Evolutionary conservation across 1,140 invertebrate species (phyloP), one percentile per base, ranked within the genome.

Genomic region (Venturia canescens): DNA sequence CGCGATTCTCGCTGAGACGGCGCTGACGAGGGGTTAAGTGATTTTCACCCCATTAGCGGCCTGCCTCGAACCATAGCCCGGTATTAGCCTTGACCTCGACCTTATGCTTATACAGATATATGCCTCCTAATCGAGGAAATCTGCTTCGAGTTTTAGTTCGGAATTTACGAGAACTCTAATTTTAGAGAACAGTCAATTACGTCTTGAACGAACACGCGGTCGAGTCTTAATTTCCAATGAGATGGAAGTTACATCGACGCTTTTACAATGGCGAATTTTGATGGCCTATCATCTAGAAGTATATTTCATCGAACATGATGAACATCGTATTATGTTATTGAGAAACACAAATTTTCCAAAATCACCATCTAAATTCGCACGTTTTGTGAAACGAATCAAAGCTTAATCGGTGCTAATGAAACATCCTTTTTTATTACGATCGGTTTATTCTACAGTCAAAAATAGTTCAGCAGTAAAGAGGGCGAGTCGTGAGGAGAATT

Each of bases 1-100:
- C 85, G 84, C 83, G 81, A 83, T 85, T 86, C 87, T 81, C 80
- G 70, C 80, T 84, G 83, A 77, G 75, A 77, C 48, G 60, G 57
- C 82, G 84, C 83, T 86, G 87, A 89, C 84, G 84, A 84, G 82
- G 87, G 87, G 85, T 87, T 87, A 89, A 88, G 88, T 88, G 88
- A 89, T 89, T 89, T 86, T 89, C 86, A 84, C 84, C 86, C 88
- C 85, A 88, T 89, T 88, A 87, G 83, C 82, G 48, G 21, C 21
- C 70, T 82, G 76, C 60, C 69, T 69, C 67, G 48, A 44, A 80
- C 70, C 60, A n/a, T 48, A 66, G 69, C 76, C 13, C 29, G 34
- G 57, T 44, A 77, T 77, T 77, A 66, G 75, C 75, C 60, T 77
- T 66, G 75, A 77, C 75, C 75, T 77, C 26, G 38, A 57, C 75